Conservation (phyloP, 2,888 invertebrate species). For the Epirrita christyi region DNA sequence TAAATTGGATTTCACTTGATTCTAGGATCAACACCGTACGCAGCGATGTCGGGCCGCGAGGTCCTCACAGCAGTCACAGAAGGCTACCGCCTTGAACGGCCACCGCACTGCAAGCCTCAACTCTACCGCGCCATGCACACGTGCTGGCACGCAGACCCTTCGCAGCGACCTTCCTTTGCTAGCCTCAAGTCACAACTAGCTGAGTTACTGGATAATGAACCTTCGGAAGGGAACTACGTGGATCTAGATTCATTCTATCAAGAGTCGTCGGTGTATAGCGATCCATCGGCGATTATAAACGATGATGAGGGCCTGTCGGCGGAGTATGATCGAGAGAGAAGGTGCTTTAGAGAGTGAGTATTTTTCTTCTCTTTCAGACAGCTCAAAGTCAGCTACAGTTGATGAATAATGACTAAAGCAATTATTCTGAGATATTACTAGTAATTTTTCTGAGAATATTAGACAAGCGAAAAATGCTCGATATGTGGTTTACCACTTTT, state of each 20-base stretch:
- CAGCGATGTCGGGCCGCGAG: slow-evolving; percentile 92
- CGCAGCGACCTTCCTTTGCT: slow-evolving; percentile 89
- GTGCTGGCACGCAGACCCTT: slow-evolving; percentile 88
- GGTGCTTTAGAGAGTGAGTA: slow-evolving; percentile 77
- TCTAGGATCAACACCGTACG: slow-evolving; percentile 93
- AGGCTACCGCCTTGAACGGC: slow-evolving; percentile 91
- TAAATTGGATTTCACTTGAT: too few species aligned
- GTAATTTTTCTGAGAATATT: too few species aligned
- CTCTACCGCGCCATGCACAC: slow-evolving; percentile 80
- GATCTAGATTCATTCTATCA: slow-evolving; percentile 88
- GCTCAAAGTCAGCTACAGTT: too few species aligned
- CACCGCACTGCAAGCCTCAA: slow-evolving; percentile 90
- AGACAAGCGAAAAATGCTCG: too few species aligned
- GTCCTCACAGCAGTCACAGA: slow-evolving; percentile 92
- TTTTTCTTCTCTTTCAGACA: not conserved
- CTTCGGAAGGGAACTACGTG: slow-evolving; percentile 87
- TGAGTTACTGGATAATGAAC: slow-evolving; percentile 85
- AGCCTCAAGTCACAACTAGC: slow-evolving; percentile 85
- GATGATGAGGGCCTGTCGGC: slow-evolving; percentile 79
- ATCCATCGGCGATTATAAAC: slow-evolving; percentile 80
- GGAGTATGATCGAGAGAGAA: slow-evolving; percentile 75
- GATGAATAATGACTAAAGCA: too few species aligned
- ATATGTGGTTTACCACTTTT: too few species aligned
- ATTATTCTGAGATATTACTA: too few species aligned
- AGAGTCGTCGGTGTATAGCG: slow-evolving; percentile 85